Evolutionary conservation across 2,113 vertebrate genomes (phyloP), one percentile per base, ranked within the genome.

Genomic region (Ramphastos sulfuratus): DNA sequence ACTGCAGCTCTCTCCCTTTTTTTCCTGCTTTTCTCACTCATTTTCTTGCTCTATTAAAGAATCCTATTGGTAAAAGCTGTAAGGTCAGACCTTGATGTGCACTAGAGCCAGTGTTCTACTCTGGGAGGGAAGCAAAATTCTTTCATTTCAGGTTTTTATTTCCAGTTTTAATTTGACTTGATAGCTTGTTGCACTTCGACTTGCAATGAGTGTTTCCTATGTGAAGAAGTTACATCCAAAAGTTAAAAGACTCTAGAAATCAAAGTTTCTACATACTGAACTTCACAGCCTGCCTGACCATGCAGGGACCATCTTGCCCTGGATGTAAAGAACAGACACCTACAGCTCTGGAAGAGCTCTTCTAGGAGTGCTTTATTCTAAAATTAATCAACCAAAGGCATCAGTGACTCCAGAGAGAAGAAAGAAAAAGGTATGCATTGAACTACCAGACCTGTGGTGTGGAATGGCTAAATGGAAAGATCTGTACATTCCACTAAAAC

Each of bases 121-220:
- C 75, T 37, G 21, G 48, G 76, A 58, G 65, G 24, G 73, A 63
- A 70, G 52, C 60, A 91, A 80, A 85, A 56, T 3, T 63, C 79
- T 89, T 92, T 71, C 69, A 44, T 80, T 91, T 85, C 74, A 35
- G 14, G 0, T 55, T 96, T 93, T 91, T 44, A 28, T 82, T 81
- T 89, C 82, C 65, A 76, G 70, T 92, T 95, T 87, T 92, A 96
- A 95, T 96, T 95, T 93, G 39, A 54, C 87, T 92, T 88, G 77
- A 94, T 86, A 85, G 33, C 85, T 88, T 86, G 52, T 90, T 94
- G 89, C 96, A 92, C 96, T 96, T 64, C 75, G 84, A 96, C 87
- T 92, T 91, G 27, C 59, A 82, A 72, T 3, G 14, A 93, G 58
- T 72, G 59, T 73, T 91, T 92, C 84, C 59, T 67, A 25, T 9